Evolutionary conservation across 2,113 vertebrate genomes (phyloP).

Genomic region (Pachycephala philippinensis): DNA sequence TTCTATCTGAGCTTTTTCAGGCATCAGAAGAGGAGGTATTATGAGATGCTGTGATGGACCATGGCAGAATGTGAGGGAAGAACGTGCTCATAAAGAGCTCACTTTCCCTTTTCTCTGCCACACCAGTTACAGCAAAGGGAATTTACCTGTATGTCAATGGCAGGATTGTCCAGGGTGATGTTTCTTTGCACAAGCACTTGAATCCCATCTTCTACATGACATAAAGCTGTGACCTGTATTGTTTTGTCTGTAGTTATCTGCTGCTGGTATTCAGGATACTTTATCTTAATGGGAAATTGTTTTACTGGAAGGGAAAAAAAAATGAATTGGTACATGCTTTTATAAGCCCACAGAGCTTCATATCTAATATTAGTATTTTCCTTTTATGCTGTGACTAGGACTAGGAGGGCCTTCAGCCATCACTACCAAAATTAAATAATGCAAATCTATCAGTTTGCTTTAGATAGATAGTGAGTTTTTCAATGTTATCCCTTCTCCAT

Average conservation of each 20-base stretch:
- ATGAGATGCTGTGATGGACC: not conserved
- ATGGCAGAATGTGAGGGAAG: not conserved
- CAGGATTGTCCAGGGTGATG: slow-evolving; percentile 70
- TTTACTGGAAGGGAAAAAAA: slow-evolving; percentile 51
- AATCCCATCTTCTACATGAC: slow-evolving; percentile 40
- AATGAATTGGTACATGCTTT: not conserved
- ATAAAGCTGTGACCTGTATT: slow-evolving; percentile 73
- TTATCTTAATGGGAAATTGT: slow-evolving; percentile 66
- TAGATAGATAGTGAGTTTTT: not conserved
- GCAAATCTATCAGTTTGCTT: not conserved
- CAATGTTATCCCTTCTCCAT: not conserved
- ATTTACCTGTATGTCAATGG: slow-evolving; percentile 67
- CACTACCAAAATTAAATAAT: not conserved
- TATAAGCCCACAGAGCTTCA: not conserved
- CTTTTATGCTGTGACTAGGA: not conserved
- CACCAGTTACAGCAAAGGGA: not conserved
- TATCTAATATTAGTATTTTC: not conserved
- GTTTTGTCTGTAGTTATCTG: slow-evolving; percentile 73
- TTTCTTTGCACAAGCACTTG: slow-evolving; percentile 67
- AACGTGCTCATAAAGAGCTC: not conserved
- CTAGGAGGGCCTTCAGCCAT: not conserved
- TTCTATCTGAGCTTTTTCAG: not conserved
- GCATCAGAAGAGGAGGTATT: not conserved
- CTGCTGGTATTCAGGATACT: slow-evolving; percentile 65
- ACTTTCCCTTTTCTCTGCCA: not conserved